A percentile compares a stretch with the other conserved stretches of the same genome.
phyloP scores from a whole-genome alignment of 2,797 vertebrate species.

The Antennarius maculatus region DNA sequence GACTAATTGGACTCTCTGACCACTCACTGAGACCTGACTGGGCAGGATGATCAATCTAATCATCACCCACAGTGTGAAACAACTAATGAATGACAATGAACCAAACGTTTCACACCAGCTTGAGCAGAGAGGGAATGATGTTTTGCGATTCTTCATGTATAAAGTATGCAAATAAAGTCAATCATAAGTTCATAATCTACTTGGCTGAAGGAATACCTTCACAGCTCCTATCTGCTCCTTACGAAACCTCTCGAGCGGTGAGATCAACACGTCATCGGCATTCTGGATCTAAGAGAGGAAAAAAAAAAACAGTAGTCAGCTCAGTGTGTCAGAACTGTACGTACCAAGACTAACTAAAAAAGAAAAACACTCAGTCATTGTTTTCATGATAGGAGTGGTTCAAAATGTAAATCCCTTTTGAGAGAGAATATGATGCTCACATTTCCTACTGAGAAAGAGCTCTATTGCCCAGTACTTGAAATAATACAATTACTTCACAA shows the following conservation, averaged over 20 bases:
- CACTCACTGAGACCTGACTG: constrained; percentile 18
- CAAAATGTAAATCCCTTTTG: too few species aligned
- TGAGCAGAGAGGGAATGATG: not conserved
- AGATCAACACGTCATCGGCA: constrained; percentile 95
- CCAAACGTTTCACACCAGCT: not conserved
- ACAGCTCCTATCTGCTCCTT: constrained; percentile 98
- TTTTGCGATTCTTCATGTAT: not conserved
- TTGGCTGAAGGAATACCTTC: constrained; percentile 82
- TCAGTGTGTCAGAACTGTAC: constrained; percentile 25
- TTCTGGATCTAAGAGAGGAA: constrained; percentile 90
- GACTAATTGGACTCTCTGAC: constrained; percentile 47
- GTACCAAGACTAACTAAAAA: not conserved
- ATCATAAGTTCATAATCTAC: not conserved
- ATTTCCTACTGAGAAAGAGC: too few species aligned
- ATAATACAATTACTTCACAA: not conserved
- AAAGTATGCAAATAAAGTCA: not conserved
- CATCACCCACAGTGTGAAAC: constrained; percentile 16
- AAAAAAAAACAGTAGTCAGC: constrained; percentile 14
- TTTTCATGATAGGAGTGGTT: too few species aligned
- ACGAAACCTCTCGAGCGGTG: constrained; percentile 95
- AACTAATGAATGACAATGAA: constrained; percentile 1
- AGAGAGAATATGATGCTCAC: too few species aligned
- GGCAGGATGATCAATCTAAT: constrained; percentile 13
- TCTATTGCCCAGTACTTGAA: not conserved
- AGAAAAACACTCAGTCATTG: not conserved